Base-by-base conservation (phyloP, 1,140 invertebrate species). In the Papilio dardanus region DNA sequence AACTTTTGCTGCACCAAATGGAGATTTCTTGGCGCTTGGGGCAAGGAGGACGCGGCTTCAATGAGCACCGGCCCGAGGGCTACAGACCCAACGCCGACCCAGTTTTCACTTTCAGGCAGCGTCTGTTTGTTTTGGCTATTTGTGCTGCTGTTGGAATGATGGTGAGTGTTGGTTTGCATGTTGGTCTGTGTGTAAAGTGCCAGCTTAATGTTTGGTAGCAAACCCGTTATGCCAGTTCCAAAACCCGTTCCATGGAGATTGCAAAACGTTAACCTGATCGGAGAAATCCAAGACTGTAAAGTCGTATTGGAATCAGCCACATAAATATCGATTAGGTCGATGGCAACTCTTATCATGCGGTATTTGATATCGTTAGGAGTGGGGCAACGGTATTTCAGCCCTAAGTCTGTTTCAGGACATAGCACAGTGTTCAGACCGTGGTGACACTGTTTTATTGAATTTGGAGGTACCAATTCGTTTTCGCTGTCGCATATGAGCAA, bases 311-410 rank as follows among this genome's bases (percentile, higher is more conserved):
- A 95, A 92, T 99, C 99, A 40, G 98, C 96, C 4, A 99, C 89
- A 92, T 98, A 98, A 5, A 99, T 94, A 92, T 99, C 98, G 5
- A 99, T 94, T 0, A 97, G 96, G 93, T 99, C 99, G 28, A 99
- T 94, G 1, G 98, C 97, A 1, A 99, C 94, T 28, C 99, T 94
- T 6, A 97, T 97, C 96, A 99, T 97, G 84, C 96, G 95, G 87
- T 99, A 99, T 87, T 99, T 99, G 35, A 99, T 97, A 86, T 98
- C 97, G 82, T 98, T 97, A 0, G 96, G 95, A 50, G 96, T 96
- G 7, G 97, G 98, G 91, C 98, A 99, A 80, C 95, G 95, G 85
- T 96, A 97, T 86, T 95, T 96, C 74, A 95, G 95, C 77, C 95
- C 95, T 58, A 95, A 91, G 87, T 96, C 96, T 30, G 96, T 96